Evolutionary conservation across 2,113 vertebrate genomes (phyloP), one percentile per base, ranked within the genome.

Genomic region (Lasiurus cinereus): DNA sequence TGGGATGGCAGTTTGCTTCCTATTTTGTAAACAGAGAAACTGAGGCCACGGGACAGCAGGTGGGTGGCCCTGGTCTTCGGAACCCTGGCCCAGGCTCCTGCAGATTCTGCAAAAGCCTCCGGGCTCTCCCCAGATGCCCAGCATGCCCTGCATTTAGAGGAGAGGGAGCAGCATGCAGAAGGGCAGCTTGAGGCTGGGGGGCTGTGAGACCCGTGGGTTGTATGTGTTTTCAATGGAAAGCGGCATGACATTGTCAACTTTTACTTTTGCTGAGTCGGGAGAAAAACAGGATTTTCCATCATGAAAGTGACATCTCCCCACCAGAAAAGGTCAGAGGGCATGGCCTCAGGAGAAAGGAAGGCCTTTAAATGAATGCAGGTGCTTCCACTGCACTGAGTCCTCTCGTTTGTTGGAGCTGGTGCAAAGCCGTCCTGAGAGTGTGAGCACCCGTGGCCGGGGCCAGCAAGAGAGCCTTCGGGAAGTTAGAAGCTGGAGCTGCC

Each of bases 331-430:
- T 33, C 43, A 66, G 31, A 70, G 31, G n/a, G 13, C 21, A 3
- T 36, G 27, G 59, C 64, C 64, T 97, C 69, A 12, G 46, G 83
- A 83, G 24, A 48, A 59, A 85, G 16, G 27, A 76, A 43, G 11
- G 78, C 21, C 76, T 91, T 56, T 59, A 59, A 79, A 90, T 43
- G 3, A 76, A 76, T 46, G n/a, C 31, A 33, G 56, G 31, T 85
- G 48, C 90, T 84, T 66, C 27, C 64, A 29, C 13, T 31, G 62
- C 62, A 4, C 19, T 8, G 56, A 22, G 56, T 59, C 21, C 54
- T 67, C 46, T 67, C 16, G 3, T 88, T 88, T 88, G 48, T 70
- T n/a, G 62, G 62, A 87, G 29, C 48, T 59, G n/a, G 22, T 69
- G 67, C 64, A 39, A 69, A 46, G n/a, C 43, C 72, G 11, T 85